Evolutionary conservation across 2,797 vertebrate species (phyloP).

Genomic region (Thaleichthys pacificus): DNA sequence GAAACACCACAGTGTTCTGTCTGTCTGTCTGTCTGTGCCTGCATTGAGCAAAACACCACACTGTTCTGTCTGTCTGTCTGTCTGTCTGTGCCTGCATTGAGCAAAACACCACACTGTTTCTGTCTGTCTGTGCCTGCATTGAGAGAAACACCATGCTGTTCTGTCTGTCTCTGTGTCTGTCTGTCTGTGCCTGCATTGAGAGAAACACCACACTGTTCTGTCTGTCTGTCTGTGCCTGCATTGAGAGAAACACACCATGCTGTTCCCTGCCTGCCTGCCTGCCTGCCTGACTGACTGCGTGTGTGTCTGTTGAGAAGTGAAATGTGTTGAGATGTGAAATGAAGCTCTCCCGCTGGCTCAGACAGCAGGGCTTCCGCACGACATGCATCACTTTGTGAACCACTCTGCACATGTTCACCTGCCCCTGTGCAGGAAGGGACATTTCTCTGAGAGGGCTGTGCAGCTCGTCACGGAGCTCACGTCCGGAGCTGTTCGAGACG

Average conservation of each 20-base stretch:
- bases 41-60: neutral
- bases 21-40: constrained; percentile 24
- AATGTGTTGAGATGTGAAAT: no score
- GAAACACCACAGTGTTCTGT: neutral
- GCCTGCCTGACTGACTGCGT: neutral
- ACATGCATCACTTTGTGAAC: no score
- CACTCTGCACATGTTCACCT: no score
- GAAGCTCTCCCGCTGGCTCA: no score
- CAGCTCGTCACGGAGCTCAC: no score
- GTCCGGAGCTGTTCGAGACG: no score
- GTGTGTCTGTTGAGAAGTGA: constrained; percentile 4
- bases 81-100: neutral
- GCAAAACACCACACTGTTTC: neutral
- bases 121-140: neutral
- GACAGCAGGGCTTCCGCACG: no score
- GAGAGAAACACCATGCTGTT: neutral
- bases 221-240: constrained; percentile 19
- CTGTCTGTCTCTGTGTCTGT: neutral
- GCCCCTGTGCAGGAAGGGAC: no score
- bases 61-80: neutral
- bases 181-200: neutral
- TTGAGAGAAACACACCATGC: no score
- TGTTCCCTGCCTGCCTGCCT: neutral
- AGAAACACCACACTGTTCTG: neutral
- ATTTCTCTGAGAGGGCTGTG: no score